phyloP scores from a whole-genome alignment of 2,888 invertebrate genomes.

The Tachina lurida region DNA sequence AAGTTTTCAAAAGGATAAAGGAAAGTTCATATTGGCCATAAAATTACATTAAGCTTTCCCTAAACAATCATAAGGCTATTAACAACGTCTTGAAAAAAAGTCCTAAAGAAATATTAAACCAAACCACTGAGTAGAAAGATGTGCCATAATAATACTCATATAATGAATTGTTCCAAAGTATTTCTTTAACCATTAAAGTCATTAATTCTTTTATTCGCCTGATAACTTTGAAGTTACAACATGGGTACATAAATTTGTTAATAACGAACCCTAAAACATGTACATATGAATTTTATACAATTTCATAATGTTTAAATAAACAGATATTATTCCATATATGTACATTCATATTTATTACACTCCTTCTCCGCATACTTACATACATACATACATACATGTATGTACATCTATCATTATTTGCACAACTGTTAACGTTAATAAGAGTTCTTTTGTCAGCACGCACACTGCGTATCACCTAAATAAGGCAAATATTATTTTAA shows the following conservation, averaged over 20 bases:
- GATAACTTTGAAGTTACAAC: neutral
- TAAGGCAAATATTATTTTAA: neutral
- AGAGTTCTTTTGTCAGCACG: neutral
- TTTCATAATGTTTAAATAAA: conserved; percentile 44
- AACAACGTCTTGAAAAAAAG: neutral
- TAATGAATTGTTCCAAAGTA: neutral
- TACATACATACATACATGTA: neutral
- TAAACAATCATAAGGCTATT: neutral
- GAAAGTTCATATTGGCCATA: conserved; percentile 10
- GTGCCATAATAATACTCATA: neutral
- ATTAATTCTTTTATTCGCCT: neutral
- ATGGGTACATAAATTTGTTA: neutral
- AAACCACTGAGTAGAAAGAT: neutral
- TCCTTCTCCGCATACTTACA: conserved; percentile 13
- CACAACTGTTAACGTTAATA: conserved; percentile 57
- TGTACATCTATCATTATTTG: conserved; percentile 22
- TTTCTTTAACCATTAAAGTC: neutral
- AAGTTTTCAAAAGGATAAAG: conserved; percentile 30
- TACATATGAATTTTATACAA: neutral
- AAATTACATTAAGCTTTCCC: neutral
- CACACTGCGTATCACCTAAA: neutral
- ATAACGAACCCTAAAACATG: neutral
- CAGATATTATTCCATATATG: conserved; percentile 21
- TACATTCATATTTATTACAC: neutral
- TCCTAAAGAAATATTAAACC: too few species aligned